Base-by-base conservation (phyloP, 2,113 vertebrate genomes). In the Hydrochoerus hydrochaeris region DNA sequence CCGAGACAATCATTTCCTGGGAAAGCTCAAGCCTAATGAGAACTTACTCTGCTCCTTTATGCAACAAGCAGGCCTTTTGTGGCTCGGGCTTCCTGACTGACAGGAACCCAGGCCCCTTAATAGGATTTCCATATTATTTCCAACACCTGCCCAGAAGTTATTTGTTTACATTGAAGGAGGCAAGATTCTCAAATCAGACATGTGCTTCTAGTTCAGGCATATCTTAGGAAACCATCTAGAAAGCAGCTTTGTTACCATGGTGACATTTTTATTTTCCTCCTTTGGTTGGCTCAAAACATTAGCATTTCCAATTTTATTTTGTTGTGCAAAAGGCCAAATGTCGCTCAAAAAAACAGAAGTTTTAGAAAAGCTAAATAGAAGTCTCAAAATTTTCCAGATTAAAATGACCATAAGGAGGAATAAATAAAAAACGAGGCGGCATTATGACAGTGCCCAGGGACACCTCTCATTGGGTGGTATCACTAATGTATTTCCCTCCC, bases 91-190 rank as follows among this genome's bases (percentile, higher is more conserved):
- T 99, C 98, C 98, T 98, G 98, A 99, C 97, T 99, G 99, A 99
- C 98, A 99, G 98, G 97, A 99, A 99, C 98, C 96, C 96, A 71
- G 97, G 98, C 98, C 98, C 98, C 98, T 98, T 99, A 99, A 99
- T 98, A 99, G 99, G 99, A 99, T 99, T 99, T 99, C 99, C 99
- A 99, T 99, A 99, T 98, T 99, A 99, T 99, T 99, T 99, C 98
- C 97, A 99, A 99, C 99, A 99, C 99, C 99, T 99, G 99, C 98
- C 99, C 99, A 98, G 98, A 99, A 99, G 98, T 99, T 99, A 99
- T 99, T 99, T 99, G 99, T 99, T 99, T 99, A 99, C 98, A 98
- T 98, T 99, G 98, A 99, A 98, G 99, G 97, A 99, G 98, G 98
- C 95, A 93, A 99, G 98, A 98, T 98, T 98, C 98, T 99, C 98